Evolutionary conservation across 2,113 vertebrate species (phyloP), one percentile per base, ranked within the genome.

Genomic region (Cochlearius cochlearius): DNA sequence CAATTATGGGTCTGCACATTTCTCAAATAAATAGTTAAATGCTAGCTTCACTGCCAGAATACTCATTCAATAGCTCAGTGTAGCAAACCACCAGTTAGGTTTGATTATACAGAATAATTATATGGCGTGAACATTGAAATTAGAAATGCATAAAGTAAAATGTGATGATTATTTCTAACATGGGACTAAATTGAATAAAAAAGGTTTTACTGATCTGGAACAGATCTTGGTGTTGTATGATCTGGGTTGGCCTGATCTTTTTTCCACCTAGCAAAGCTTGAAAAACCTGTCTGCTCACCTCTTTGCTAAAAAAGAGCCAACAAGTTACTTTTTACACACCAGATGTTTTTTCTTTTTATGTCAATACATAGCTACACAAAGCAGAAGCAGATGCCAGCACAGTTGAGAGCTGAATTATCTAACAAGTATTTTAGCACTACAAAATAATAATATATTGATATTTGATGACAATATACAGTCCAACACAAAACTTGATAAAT

Each of bases 31-130:
- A 78, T 41, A 89, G 50, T 75, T 85, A 92, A 90, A 79, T 84
- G n/a, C 27, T 53, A 75, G n/a, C n/a, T 92, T 72, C 14, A 34
- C 12, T 78, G 76, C 36, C 43, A 36, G 60, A 49, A 60, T 25
- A 87, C 19, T 26, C 29, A 89, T 86, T 93, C 75, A 29, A 26
- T 41, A 78, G 19, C 29, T 88, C 17, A 19, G 62, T 81, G 36
- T 58, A 96, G 66, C 52, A 94, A 96, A 62, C 13, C 53, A 78
- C 10, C 26, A 86, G 69, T 96, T 94, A 96, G n/a, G 38, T 92
- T 94, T 95, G 88, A 93, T 95, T 95, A 86, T 73, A 73, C 38
- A 89, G 53, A 97, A 96, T 93, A 94, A 98, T 97, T 96, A 85
- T 23, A 91, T 90, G 78, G 21, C 88, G 87, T 79, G 50, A 94